phyloP scores from a whole-genome alignment of 2,888 invertebrate genomes.

The Nymphalis urticae region DNA sequence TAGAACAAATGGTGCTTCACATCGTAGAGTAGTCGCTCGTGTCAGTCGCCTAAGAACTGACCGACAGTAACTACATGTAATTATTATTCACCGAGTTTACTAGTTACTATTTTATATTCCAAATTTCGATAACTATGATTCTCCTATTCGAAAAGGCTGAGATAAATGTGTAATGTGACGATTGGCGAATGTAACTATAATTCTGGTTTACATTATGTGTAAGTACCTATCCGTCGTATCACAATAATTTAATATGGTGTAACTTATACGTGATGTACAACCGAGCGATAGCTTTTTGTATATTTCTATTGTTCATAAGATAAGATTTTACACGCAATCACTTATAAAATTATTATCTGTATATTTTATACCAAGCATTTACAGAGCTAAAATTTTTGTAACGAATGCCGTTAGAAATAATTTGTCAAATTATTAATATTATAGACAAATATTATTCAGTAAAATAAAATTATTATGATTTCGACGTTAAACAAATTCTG shows the following conservation, averaged over 20 bases:
- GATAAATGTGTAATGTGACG: slow-evolving; percentile 71
- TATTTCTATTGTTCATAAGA: slow-evolving; percentile 72
- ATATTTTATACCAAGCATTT: slow-evolving; percentile 68
- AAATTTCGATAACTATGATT: slow-evolving; percentile 72
- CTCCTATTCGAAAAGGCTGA: slow-evolving; percentile 82
- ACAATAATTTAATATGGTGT: slow-evolving; percentile 44
- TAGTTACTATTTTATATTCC: slow-evolving; percentile 78
- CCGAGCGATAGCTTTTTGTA: slow-evolving; percentile 76
- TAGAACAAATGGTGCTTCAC: slow-evolving; percentile 82
- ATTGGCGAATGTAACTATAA: slow-evolving; percentile 71
- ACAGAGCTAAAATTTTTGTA: slow-evolving; percentile 51
- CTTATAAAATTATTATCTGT: slow-evolving; percentile 64
- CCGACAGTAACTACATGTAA: slow-evolving; percentile 55
- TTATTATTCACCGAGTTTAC: slow-evolving; percentile 73
- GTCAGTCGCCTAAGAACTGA: slow-evolving; percentile 44
- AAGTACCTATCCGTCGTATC: slow-evolving; percentile 45
- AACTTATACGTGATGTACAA: slow-evolving; percentile 64
- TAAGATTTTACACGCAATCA: slow-evolving; percentile 71
- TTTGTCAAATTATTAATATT: slow-evolving; percentile 39
- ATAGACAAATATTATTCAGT: slow-evolving; percentile 27
- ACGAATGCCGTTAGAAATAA: slow-evolving; percentile 38
- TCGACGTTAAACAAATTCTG: slow-evolving; percentile 27
- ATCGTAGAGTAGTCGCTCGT: slow-evolving; percentile 65
- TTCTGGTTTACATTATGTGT: slow-evolving; percentile 58
- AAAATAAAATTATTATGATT: slow-evolving; percentile 25